These are phyloP conservation scores for Drosophila siamana DNA, from an alignment of 2,888 invertebrate genomes.

Conservation along the genomic window DNA sequence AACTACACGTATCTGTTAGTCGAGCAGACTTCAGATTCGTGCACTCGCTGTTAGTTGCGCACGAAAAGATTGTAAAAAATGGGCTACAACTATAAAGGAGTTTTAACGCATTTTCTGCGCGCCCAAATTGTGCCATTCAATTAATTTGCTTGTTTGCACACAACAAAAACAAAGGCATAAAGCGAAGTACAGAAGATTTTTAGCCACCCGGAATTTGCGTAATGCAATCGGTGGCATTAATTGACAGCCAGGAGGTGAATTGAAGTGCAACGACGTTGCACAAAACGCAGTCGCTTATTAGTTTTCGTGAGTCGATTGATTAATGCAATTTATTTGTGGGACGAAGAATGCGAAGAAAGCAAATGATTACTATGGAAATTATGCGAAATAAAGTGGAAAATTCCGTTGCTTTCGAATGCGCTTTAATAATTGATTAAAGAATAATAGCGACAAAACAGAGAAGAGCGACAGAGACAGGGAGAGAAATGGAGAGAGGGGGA, in stretches of 20 bases:
- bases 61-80: not conserved
- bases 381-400: slow-evolving; percentile 9
- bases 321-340: too few relatives aligned
- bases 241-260: not conserved
- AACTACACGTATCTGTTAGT: too few relatives aligned
- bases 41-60: too few relatives aligned
- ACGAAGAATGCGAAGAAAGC: too few relatives aligned
- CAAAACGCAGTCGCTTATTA: not conserved
- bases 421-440: slow-evolving; percentile 24
- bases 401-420: slow-evolving; percentile 1
- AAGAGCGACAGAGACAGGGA: not conserved
- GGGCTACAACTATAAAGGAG: not conserved
- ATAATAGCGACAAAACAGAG: slow-evolving; percentile 1
- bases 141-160: not conserved
- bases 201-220: not conserved
- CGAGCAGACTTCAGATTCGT: too few relatives aligned
- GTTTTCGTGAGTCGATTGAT: too few relatives aligned
- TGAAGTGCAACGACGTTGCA: too few relatives aligned
- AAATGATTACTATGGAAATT: not conserved
- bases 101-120: not conserved
- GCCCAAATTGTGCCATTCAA: not conserved
- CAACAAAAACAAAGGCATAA: not conserved
- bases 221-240: slow-evolving; percentile 1
- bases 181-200: too few relatives aligned
- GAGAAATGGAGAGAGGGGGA: too few relatives aligned